These are phyloP conservation scores for Lagopus muta DNA, from an alignment of 2,113 vertebrate species.

Conservation along the genomic window DNA sequence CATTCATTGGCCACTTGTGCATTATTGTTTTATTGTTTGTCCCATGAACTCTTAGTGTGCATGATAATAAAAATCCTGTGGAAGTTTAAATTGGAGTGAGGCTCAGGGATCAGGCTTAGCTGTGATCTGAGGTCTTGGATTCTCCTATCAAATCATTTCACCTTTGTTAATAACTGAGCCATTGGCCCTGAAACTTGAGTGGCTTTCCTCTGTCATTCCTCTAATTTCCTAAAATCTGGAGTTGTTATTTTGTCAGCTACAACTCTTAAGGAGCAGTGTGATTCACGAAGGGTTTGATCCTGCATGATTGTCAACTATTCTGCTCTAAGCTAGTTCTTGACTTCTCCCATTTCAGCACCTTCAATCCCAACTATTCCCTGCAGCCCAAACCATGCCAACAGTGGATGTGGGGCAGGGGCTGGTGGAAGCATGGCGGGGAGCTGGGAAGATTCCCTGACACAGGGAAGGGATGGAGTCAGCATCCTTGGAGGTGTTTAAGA, in stretches of 20 bases:
- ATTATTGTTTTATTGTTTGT: background rate
- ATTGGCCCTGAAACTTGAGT: slow-evolving; percentile 21
- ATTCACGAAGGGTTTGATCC: background rate
- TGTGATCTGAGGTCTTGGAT: background rate
- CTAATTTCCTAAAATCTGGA: background rate
- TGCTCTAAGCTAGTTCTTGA: background rate
- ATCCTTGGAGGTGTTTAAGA: too few species aligned
- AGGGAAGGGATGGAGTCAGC: background rate
- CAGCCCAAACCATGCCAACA: accelerated
- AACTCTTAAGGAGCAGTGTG: background rate
- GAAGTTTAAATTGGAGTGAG: background rate
- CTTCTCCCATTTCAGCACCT: accelerated
- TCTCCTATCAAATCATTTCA: slow-evolving; percentile 1
- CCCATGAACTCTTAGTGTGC: background rate
- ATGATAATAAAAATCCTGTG: background rate
- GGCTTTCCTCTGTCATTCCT: background rate
- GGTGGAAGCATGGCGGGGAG: background rate
- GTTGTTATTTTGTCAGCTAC: background rate
- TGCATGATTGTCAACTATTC: background rate
- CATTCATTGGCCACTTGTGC: background rate
- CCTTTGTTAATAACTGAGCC: slow-evolving; percentile 18
- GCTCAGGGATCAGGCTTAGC: background rate
- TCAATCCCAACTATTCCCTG: accelerated
- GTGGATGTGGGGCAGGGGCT: accelerated
- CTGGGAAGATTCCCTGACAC: background rate